Conservation (phyloP, 1,140 invertebrate species). For the Thalassaphorura encarpata region DNA sequence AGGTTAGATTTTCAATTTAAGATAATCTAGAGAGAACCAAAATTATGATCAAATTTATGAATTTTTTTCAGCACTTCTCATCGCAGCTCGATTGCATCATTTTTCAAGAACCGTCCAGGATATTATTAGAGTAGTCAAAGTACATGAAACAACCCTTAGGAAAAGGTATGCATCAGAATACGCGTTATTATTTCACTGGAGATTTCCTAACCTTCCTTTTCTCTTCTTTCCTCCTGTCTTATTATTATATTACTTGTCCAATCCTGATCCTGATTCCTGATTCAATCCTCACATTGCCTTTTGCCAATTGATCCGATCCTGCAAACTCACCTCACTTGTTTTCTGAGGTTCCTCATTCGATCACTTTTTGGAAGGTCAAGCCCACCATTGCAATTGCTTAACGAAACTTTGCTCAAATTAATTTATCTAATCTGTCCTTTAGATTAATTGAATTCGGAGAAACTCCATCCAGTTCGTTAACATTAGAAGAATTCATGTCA, state of each 20-base stretch:
- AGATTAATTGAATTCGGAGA: slow-evolving; percentile 90
- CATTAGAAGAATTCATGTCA: slow-evolving; percentile 93
- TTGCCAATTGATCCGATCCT: too few relatives aligned
- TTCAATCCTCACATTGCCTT: too few relatives aligned
- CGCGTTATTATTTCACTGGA: not conserved
- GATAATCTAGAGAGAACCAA: too few relatives aligned
- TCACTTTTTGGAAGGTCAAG: too few relatives aligned
- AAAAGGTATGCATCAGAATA: slow-evolving; percentile 53
- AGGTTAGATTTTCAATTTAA: slow-evolving; percentile 44
- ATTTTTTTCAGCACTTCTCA: slow-evolving; percentile 63
- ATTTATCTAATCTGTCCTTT: slow-evolving; percentile 22
- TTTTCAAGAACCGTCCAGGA: slow-evolving; percentile 79
- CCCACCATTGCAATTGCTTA: too few relatives aligned
- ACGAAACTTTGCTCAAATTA: not conserved
- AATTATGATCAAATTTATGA: not conserved
- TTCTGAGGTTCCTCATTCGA: too few relatives aligned
- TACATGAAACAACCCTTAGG: slow-evolving; percentile 83
- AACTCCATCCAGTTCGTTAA: slow-evolving; percentile 79
- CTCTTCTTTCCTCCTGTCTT: too few relatives aligned
- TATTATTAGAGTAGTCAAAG: slow-evolving; percentile 90
- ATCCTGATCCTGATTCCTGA: too few relatives aligned
- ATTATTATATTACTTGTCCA: too few relatives aligned
- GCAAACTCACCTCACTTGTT: too few relatives aligned
- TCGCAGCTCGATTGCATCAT: slow-evolving; percentile 84
- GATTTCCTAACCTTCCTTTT: too few relatives aligned